Base-by-base conservation (phyloP, 2,888 invertebrate genomes). In the Zaprionus obscuricornis region DNA sequence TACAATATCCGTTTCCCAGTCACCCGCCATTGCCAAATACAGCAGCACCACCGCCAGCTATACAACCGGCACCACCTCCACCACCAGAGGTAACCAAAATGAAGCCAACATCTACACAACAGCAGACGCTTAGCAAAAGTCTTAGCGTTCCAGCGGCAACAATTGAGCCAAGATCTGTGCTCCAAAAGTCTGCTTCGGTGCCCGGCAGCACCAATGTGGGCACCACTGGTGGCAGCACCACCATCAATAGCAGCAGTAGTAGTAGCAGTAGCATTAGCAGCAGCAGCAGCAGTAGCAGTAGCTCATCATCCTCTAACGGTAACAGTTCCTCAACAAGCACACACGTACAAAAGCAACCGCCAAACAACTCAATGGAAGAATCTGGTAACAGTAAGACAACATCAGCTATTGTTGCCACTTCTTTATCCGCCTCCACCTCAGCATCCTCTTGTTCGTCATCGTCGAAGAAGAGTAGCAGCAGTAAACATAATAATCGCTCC, bases 1-100 rank as follows among this genome's bases (percentile, higher is more conserved):
- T 94, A 71, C 95, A 94, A 89, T 95, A 94, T 91, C 95, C 95
- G 40, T 95, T 95, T 91, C 95, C 95, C 71, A 94, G 93, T 88
- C 95, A 95, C 90, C 95, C 94, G 79, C 94, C 95, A 66, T 89
- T 92, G 74, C 91, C 91, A 31, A 86, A 85, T 51, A 82, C 87
- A n/a, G 89, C 91, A 16, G 85, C 89, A 13, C 81, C 88, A 36
- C 76, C 87, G 45, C 77, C 88, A 51, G 77, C 83, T 4, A 73
- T 86, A 24, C 83, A 87, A 40, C 84, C 86, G 14, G 78, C 86
- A 45, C 84, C 85, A n/a, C 86, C 88, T 45, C 65, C 81, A 34
- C 74, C 71, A 1, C 85, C 85, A 0, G 85, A 84, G 42, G 31
- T 37, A 24, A 39, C 72, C 22, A 64, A 56, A 11, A 7, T 66